Conservation (phyloP, 2,888 invertebrate species). For the Scaptomyza flava region DNA sequence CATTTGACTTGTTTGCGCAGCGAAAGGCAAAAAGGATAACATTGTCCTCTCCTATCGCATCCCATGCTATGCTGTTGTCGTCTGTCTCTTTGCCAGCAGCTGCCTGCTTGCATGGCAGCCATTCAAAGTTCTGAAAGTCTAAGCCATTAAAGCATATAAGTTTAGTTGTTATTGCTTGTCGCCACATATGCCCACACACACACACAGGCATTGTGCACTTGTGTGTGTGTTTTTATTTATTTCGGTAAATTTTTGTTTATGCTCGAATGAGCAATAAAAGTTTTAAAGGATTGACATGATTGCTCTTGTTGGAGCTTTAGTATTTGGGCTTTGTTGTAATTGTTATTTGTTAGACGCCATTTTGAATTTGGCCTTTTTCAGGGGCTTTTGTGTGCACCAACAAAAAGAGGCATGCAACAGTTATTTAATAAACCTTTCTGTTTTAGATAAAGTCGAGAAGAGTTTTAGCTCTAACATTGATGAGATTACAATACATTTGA, state of each 20-base stretch:
- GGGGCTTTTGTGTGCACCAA: slow-evolving; percentile 12
- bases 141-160: slow-evolving; percentile 79
- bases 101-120: slow-evolving; percentile 44
- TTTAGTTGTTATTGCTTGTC: slow-evolving; percentile 43
- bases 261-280: slow-evolving; percentile 72
- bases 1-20: slow-evolving; percentile 76
- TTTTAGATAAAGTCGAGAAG: background rate
- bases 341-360: slow-evolving; percentile 52
- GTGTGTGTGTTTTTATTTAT: slow-evolving; percentile 60
- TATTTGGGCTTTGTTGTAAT: slow-evolving; percentile 5
- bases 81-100: background rate
- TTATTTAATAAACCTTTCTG: slow-evolving; percentile 33
- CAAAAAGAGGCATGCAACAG: slow-evolving; percentile 59
- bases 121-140: slow-evolving; percentile 77
- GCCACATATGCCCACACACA: slow-evolving; percentile 5
- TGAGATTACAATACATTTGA: too few species aligned
- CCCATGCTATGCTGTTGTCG: background rate
- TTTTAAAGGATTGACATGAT: slow-evolving; percentile 73
- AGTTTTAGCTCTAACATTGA: background rate
- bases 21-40: slow-evolving; percentile 70
- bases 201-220: background rate
- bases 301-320: slow-evolving; percentile 17
- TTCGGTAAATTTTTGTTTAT: slow-evolving; percentile 67
- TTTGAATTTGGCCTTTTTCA: slow-evolving; percentile 46
- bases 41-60: slow-evolving; percentile 54